phyloP scores from a whole-genome alignment of 2,888 invertebrate species.

The Philereme vetulata region DNA sequence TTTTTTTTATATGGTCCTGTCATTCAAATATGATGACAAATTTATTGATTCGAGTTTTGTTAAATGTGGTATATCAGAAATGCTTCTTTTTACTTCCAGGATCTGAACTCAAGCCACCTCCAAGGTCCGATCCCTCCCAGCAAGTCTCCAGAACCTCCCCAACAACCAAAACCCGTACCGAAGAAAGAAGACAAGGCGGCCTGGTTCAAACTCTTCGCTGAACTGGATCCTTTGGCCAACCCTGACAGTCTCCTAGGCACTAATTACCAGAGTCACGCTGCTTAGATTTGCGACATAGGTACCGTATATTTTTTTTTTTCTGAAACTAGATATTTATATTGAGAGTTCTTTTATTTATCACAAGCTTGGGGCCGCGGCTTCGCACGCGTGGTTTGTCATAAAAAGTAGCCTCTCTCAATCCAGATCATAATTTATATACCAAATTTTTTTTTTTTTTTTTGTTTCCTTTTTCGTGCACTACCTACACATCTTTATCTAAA shows the following conservation, averaged over 20 bases:
- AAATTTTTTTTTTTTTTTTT: no score
- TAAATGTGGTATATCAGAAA: no score
- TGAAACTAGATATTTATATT: neutral
- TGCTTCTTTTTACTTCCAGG: conserved; percentile 44
- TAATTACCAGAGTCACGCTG: conserved; percentile 79
- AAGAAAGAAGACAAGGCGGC: conserved; percentile 83
- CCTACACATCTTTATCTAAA: no score
- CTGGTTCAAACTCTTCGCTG: conserved; percentile 97
- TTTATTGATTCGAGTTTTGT: no score
- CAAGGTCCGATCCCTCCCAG: conserved; percentile 53
- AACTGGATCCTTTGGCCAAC: conserved; percentile 95
- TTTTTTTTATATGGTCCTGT: no score
- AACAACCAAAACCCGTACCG: conserved; percentile 53
- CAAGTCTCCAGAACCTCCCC: conserved; percentile 40
- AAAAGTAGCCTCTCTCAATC: no score
- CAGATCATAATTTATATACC: no score
- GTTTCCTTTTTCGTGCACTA: no score
- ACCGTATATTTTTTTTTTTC: neutral
- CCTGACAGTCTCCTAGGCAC: conserved; percentile 85
- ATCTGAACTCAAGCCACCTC: conserved; percentile 51
- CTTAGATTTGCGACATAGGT: conserved; percentile 50
- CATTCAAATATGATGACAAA: no score
- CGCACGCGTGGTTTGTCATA: no score
- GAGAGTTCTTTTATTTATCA: no score
- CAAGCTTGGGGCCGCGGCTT: no score